Evolutionary conservation across 2,888 invertebrate species (phyloP), one percentile per base, ranked within the genome.

Genomic region (Spatulosminthurus flaviceps): DNA sequence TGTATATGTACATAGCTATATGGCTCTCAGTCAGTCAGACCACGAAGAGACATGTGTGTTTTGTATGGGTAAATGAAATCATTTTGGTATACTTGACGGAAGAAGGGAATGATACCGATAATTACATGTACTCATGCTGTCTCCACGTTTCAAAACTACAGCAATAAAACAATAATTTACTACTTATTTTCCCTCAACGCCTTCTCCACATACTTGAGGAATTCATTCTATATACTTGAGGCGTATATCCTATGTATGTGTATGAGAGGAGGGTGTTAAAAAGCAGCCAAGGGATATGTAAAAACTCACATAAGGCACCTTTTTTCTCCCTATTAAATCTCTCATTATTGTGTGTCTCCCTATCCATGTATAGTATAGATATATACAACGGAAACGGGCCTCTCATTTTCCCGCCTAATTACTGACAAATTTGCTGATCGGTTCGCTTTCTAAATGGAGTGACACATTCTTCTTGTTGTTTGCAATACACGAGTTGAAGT

Each of bases 391-490:
- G 60, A 74, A 74, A 74, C 13, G 28, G 61, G 29, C 64, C 28
- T 26, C 74, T 74, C 74, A 29, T 61, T 64, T 74, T 64, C 28
- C 64, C 29, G 19, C 74, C 74, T 74, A 61, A 74, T 74, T 74
- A 74, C 74, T 74, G 74, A 74, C 61, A 74, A 74, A 74, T 74
- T 74, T 28, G 60, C 9, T 29, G 34, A 71, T 71, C 42, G 24
- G 11, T 51, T 61, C 29, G n/a, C 61, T 34, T 74, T 60, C 29
- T 22, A 24, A 13, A 26, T 26, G 9, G 22, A 19, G 24, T 64
- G 24, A 64, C 64, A 64, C 64, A 64, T 64, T 64, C 64, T 13
- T 41, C 41, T 16, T 51, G n/a, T 51, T 64, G 24, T n/a, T 26
- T 24, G 2, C 24, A 64, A 24, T 64, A 22, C 9, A 9, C 7